Percentiles rank a stretch among this genome's conserved stretches.
phyloP scores from a whole-genome alignment of 2,888 invertebrate species.

The Nymphalis urticae region DNA sequence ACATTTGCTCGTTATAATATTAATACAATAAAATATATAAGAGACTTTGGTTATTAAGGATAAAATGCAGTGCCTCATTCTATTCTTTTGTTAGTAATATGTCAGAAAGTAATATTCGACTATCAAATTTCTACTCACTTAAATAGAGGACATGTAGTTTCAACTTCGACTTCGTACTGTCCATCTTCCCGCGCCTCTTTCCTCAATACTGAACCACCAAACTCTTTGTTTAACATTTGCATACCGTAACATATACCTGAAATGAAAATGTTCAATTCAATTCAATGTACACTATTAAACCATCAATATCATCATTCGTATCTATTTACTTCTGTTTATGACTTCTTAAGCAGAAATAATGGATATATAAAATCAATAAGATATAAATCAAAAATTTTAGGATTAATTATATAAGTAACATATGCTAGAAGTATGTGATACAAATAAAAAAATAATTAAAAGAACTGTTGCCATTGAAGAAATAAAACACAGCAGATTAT shows the following conservation, averaged over 20 bases:
- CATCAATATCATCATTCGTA: no score
- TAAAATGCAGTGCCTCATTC: no score
- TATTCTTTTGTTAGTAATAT: no score
- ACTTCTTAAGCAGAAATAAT: background rate
- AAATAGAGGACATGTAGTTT: conserved; percentile 93
- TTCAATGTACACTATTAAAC: background rate
- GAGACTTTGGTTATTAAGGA: no score
- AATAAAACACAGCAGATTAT: no score
- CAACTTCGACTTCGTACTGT: conserved; percentile 93
- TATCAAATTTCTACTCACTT: conserved; percentile 84
- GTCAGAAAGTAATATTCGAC: no score
- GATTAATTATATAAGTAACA: no score
- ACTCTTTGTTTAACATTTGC: conserved; percentile 99
- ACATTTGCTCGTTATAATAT: no score
- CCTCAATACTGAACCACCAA: conserved; percentile 94
- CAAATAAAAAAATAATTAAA: no score
- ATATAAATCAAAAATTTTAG: background rate
- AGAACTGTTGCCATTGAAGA: no score
- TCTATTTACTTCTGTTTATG: background rate
- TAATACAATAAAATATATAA: no score
- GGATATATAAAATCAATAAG: background rate
- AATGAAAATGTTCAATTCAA: background rate
- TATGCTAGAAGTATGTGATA: no score
- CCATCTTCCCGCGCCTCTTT: conserved; percentile 97
- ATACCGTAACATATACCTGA: conserved; percentile 99